phyloP scores from a whole-genome alignment of 2,888 invertebrate genomes.

The Tolmerus cingulatus region DNA sequence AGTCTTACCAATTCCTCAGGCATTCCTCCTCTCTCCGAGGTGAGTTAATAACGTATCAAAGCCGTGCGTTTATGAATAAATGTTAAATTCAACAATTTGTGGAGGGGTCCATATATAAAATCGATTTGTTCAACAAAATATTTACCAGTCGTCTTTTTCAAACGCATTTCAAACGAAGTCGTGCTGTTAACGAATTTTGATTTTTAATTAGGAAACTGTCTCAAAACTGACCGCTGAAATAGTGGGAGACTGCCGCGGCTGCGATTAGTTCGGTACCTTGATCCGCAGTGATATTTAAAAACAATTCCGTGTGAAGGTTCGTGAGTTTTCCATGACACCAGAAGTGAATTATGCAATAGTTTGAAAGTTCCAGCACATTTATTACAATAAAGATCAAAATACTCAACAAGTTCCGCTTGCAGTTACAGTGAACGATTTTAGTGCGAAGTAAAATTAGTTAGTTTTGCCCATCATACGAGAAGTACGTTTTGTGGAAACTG shows the following conservation, averaged over 20 bases:
- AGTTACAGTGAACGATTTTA: constrained; percentile 10
- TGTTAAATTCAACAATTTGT: constrained; percentile 29
- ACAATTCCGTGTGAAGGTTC: constrained; percentile 13
- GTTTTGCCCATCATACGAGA: background rate
- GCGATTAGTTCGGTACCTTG: background rate
- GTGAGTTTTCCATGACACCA: constrained; percentile 19
- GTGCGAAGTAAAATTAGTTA: background rate
- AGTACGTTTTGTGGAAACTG: constrained; percentile 23
- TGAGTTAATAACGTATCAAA: constrained; percentile 14
- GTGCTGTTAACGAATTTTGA: constrained; percentile 45
- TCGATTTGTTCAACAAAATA: constrained; percentile 50
- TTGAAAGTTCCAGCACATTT: constrained; percentile 16
- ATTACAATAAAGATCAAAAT: background rate
- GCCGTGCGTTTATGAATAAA: constrained; percentile 36
- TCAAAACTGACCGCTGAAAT: background rate
- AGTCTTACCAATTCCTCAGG: constrained; percentile 1
- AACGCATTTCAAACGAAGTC: constrained; percentile 52
- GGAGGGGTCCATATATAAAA: constrained; percentile 52
- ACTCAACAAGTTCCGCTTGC: background rate
- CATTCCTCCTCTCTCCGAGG: constrained; percentile 29
- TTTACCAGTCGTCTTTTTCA: constrained; percentile 52
- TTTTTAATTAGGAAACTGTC: background rate
- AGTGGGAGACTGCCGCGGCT: background rate
- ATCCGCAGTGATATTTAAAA: constrained; percentile 13
- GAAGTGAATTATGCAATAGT: constrained; percentile 31